phyloP scores from a whole-genome alignment of 2,797 vertebrate species.

The Morelia viridis region DNA sequence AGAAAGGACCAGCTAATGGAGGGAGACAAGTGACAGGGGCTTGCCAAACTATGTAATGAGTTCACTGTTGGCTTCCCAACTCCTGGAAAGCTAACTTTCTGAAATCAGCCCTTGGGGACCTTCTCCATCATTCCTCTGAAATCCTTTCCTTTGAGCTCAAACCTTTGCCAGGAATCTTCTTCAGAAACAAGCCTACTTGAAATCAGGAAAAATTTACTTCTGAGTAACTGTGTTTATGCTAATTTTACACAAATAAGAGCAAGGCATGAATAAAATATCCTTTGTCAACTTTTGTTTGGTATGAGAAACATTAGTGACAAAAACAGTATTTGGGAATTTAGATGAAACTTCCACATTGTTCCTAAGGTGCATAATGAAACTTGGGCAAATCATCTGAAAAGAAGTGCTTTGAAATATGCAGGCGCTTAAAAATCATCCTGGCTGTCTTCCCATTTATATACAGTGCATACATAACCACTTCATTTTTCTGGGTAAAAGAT shows the following conservation, averaged over 20 bases:
- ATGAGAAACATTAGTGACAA: not conserved
- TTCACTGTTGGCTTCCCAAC: not conserved
- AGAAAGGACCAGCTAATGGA: not conserved
- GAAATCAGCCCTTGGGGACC: not conserved
- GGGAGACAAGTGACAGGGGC: not conserved
- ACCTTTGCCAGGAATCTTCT: not conserved
- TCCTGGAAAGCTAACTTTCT: not conserved
- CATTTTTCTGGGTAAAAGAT: not conserved
- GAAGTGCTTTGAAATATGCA: not conserved
- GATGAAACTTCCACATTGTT: not conserved
- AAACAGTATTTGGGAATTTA: not conserved
- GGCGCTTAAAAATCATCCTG: not conserved
- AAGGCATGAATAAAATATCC: not conserved
- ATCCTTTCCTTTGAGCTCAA: not conserved
- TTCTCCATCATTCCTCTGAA: not conserved
- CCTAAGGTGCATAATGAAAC: not conserved
- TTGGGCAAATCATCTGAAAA: not conserved
- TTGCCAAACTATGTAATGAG: slow-evolving; percentile 2
- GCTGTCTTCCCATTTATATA: not conserved
- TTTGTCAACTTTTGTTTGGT: not conserved
- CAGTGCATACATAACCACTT: not conserved
- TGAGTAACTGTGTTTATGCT: not conserved
- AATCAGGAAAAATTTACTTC: not conserved
- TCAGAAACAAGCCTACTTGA: not conserved
- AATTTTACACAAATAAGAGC: not conserved